Evolutionary conservation across 2,113 vertebrate genomes (phyloP).

Genomic region (Illadopsis cleaveri): DNA sequence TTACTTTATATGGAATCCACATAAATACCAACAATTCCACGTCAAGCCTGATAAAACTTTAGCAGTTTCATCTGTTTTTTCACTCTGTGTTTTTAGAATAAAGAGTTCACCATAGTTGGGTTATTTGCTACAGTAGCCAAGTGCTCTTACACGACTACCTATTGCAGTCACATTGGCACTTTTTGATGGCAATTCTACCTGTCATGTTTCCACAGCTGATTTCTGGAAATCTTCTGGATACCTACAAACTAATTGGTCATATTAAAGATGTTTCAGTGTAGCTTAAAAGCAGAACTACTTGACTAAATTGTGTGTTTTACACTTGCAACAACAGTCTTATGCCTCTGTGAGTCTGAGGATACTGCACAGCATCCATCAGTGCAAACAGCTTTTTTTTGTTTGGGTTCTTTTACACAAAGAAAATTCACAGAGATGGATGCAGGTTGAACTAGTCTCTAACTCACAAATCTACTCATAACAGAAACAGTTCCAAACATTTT

Average conservation of each 20-base stretch:
- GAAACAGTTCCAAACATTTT: constrained; percentile 14
- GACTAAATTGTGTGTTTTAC: not conserved
- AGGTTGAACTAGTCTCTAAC: not conserved
- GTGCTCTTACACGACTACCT: not conserved
- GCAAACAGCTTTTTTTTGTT: not conserved
- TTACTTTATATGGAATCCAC: not conserved
- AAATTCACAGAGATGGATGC: not conserved
- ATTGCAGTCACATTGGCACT: not conserved
- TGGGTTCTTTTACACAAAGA: not conserved
- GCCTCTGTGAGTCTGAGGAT: not conserved
- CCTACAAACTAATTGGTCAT: not conserved
- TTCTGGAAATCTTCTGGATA: not conserved
- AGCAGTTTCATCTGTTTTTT: not conserved
- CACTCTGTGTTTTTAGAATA: not conserved
- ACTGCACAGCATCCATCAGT: not conserved
- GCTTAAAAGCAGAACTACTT: not conserved
- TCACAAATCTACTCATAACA: not conserved
- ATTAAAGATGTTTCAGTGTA: not conserved
- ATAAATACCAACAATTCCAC: not conserved
- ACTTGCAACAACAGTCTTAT: not conserved
- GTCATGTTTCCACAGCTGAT: not conserved
- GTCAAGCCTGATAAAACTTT: not conserved
- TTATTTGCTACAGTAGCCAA: not conserved
- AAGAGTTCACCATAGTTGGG: not conserved
- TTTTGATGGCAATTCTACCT: not conserved